These are phyloP conservation scores for Drosophila nigricruria DNA, from an alignment of 2,888 invertebrate species.

Conservation along the genomic window DNA sequence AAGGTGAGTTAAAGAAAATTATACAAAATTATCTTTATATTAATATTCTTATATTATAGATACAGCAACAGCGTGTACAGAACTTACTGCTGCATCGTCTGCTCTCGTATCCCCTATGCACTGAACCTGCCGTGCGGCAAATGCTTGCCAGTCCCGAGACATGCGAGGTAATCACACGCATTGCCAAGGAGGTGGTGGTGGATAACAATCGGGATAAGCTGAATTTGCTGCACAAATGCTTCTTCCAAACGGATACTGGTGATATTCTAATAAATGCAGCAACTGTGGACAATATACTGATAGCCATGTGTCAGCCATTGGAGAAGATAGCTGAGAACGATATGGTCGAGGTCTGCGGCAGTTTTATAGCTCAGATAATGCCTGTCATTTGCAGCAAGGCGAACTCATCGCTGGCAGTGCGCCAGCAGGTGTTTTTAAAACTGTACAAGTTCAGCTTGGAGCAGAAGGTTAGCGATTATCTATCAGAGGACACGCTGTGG, in stretches of 20 bases:
- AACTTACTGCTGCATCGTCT: constrained; percentile 82
- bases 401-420: constrained; percentile 83
- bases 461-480: constrained; percentile 75
- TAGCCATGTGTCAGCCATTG: constrained; percentile 78
- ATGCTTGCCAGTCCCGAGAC: constrained; percentile 77
- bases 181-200: constrained; percentile 74
- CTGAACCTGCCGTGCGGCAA: constrained; percentile 79
- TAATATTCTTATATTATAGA: constrained; percentile 50
- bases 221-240: constrained; percentile 84
- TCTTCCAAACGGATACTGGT: constrained; percentile 84
- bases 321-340: constrained; percentile 55
- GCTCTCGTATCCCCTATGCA: constrained; percentile 83
- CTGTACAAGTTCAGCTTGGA: constrained; percentile 86
- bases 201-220: constrained; percentile 80
- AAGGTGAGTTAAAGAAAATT: constrained; percentile 85
- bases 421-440: constrained; percentile 85
- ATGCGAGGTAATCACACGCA: constrained; percentile 72
- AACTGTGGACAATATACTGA: constrained; percentile 82
- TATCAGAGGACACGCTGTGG: constrained; percentile 86
- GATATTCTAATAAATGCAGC: constrained; percentile 81
- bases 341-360: constrained; percentile 86
- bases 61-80: constrained; percentile 74
- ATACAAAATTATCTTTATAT: not conserved
- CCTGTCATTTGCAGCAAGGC: constrained; percentile 86
- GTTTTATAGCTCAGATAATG: constrained; percentile 86